Conservation (phyloP, 2,797 vertebrate genomes). For the Lepidocolaptes lacrymiger region DNA sequence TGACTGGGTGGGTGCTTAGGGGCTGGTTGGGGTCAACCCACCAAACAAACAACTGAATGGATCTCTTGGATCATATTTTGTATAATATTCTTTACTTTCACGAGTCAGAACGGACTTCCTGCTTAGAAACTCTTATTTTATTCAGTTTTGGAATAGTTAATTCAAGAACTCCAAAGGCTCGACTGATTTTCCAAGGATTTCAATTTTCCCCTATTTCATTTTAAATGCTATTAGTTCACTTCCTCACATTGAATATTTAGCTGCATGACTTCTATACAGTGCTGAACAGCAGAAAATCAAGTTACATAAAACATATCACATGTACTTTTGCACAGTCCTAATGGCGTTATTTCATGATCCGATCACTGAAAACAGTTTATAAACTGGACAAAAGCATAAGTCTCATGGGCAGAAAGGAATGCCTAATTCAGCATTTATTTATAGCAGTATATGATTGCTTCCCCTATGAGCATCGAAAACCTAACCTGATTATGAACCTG, state of each 20-base stretch:
- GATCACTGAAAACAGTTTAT: background rate
- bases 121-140: background rate
- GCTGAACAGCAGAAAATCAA: background rate
- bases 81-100: background rate
- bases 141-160: background rate
- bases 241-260: background rate
- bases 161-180: background rate
- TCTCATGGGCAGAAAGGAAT: background rate
- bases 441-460: background rate
- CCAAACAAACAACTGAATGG: background rate
- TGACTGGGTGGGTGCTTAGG: rapidly evolving
- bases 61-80: background rate
- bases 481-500: background rate
- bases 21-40: background rate
- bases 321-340: background rate
- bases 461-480: background rate
- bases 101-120: background rate
- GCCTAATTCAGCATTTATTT: background rate
- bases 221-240: background rate
- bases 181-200: background rate
- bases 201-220: background rate
- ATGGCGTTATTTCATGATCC: background rate
- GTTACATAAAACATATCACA: background rate
- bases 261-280: background rate
- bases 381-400: background rate